These are phyloP conservation scores for Amphipyra berbera DNA, from an alignment of 2,888 invertebrate species.

Conservation along the genomic window DNA sequence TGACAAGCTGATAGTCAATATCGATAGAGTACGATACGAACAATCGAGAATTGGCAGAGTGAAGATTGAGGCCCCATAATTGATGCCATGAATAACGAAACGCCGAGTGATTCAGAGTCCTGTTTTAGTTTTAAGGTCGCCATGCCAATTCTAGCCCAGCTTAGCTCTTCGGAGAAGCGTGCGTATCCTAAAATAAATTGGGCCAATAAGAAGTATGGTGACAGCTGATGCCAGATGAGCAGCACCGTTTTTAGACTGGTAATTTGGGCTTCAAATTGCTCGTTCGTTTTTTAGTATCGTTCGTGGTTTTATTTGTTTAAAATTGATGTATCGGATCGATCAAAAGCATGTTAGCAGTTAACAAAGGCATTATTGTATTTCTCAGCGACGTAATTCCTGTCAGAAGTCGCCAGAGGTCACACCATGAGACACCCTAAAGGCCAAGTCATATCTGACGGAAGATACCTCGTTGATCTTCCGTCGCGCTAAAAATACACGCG, in stretches of 20 bases:
- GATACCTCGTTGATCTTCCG: too few species aligned
- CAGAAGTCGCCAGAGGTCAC: too few species aligned
- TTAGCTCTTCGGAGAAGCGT: slow-evolving; percentile 58
- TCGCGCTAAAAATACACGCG: too few species aligned
- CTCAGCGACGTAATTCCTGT: too few species aligned
- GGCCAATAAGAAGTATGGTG: slow-evolving; percentile 57
- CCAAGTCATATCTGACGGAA: too few species aligned
- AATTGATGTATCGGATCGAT: not conserved
- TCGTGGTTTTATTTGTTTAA: not conserved
- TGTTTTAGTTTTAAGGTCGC: slow-evolving; percentile 61
- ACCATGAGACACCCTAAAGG: too few species aligned
- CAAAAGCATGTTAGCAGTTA: too few species aligned
- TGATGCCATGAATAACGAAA: slow-evolving; percentile 46
- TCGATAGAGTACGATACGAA: too few species aligned
- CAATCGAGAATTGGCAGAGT: slow-evolving; percentile 52
- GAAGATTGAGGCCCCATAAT: slow-evolving; percentile 40
- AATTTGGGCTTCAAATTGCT: slow-evolving; percentile 39
- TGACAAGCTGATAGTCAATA: slow-evolving; percentile 17
- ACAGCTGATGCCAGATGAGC: slow-evolving; percentile 55
- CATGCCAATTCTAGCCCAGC: slow-evolving; percentile 53
- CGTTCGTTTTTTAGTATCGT: slow-evolving; percentile 24
- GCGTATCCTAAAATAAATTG: slow-evolving; percentile 58
- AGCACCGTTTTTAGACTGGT: slow-evolving; percentile 47
- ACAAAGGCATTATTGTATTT: too few species aligned
- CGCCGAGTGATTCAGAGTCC: slow-evolving; percentile 52